These are phyloP conservation scores for Abscondita cerata DNA, from an alignment of 2,888 invertebrate species.

Conservation along the genomic window DNA sequence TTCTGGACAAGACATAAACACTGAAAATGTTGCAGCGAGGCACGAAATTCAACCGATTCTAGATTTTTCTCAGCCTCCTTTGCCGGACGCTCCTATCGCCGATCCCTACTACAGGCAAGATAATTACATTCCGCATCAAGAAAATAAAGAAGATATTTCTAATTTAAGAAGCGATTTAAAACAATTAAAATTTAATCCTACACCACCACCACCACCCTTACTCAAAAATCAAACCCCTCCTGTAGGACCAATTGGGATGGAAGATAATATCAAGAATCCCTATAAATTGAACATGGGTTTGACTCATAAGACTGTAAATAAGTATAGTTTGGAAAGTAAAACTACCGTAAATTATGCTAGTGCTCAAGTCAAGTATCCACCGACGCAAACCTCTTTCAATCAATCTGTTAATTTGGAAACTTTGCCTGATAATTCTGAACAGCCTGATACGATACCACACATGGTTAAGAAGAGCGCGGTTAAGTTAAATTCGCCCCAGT, in stretches of 20 bases:
- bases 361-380: slow-evolving; percentile 54
- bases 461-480: slow-evolving; percentile 25
- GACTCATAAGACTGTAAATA: slow-evolving; percentile 60
- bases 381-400: slow-evolving; percentile 53
- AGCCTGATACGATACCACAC: slow-evolving; percentile 61
- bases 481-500: slow-evolving; percentile 26
- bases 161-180: slow-evolving; percentile 27
- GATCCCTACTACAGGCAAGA: slow-evolving; percentile 21
- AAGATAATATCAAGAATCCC: slow-evolving; percentile 48
- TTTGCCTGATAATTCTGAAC: slow-evolving; percentile 73
- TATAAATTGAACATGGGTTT: slow-evolving; percentile 51
- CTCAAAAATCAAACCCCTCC: slow-evolving; percentile 42
- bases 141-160: slow-evolving; percentile 36
- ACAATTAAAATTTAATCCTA: slow-evolving; percentile 52
- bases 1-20: slow-evolving; percentile 32
- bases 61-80: slow-evolving; percentile 1
- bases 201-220: slow-evolving; percentile 52
- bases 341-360: slow-evolving; percentile 43
- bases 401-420: slow-evolving; percentile 69
- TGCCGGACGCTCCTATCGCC: not conserved
- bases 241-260: slow-evolving; percentile 32
- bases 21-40: slow-evolving; percentile 9
- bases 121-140: slow-evolving; percentile 27
- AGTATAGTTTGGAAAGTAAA: slow-evolving; percentile 28
- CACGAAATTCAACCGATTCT: slow-evolving; percentile 17